Percentiles rank a stretch among this genome's conserved stretches.
Conservation (phyloP, 64 coral and sea anemone species). For the Montipora efflorescens region DNA sequence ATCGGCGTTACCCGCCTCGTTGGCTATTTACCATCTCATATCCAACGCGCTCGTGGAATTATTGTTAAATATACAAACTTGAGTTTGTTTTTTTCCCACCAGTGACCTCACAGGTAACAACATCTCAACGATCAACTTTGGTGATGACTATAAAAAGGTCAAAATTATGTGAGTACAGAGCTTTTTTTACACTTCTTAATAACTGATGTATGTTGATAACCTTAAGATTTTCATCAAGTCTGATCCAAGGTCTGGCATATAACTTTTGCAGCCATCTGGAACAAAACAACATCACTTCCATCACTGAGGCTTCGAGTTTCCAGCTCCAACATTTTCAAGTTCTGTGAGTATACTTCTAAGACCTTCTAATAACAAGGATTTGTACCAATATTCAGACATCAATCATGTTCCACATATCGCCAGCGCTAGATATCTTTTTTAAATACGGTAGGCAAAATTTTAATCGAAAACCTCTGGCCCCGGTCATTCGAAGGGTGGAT, state of each 20-base stretch:
- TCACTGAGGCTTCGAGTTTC: neutral
- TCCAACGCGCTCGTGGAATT: too few relatives aligned
- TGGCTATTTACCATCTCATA: too few relatives aligned
- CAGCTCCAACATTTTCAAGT: neutral
- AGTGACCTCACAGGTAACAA: slow-evolving; percentile 34
- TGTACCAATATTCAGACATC: too few relatives aligned
- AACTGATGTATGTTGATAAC: neutral
- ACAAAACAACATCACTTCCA: slow-evolving; percentile 31
- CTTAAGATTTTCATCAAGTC: neutral
- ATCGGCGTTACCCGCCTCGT: too few relatives aligned
- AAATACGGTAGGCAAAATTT: too few relatives aligned
- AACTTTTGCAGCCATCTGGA: slow-evolving; percentile 34
- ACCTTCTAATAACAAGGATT: too few relatives aligned
- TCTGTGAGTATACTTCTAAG: neutral
- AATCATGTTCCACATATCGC: too few relatives aligned
- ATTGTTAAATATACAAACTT: too few relatives aligned
- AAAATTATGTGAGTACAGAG: slow-evolving; percentile 28
- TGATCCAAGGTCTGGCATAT: neutral
- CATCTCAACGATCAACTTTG: slow-evolving; percentile 30
- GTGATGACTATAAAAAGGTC: slow-evolving; percentile 15
- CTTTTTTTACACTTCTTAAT: neutral
- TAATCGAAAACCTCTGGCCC: too few relatives aligned
- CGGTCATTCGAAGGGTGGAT: too few relatives aligned
- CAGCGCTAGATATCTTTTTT: too few relatives aligned
- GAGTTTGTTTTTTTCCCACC: neutral